Evolutionary conservation across 2,113 vertebrate species (phyloP), one percentile per base, ranked within the genome.

Genomic region (Hipposideros armiger): DNA sequence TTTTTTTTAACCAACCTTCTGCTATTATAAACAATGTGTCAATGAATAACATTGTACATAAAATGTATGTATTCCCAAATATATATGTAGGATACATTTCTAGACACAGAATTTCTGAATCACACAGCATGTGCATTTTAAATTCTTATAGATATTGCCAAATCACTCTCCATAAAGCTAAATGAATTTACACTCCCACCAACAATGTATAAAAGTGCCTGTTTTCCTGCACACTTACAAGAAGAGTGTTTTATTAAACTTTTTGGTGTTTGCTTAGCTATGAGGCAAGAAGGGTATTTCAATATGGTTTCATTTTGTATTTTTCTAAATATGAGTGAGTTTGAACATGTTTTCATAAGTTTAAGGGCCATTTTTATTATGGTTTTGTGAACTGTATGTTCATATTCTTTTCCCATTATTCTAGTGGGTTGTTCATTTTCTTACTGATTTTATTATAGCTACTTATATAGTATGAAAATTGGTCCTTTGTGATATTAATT

Each of bases 401-500:
- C 32, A 50, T 77, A 77, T 42, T 30, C 19, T 87, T 67, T 77
- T 32, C 32, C 50, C 13, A 58, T 76, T 82, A 30, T 90, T 60
- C 87, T 77, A 42, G 6, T 90, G 19, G n/a, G 13, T 54, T 90
- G 22, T 83, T 54, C 54, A 54, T 70, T 90, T 94, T 60, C 72
- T 69, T 77, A 40, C 24, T 70, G 74, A 72, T 93, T 80, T 87
- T 72, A 78, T 60, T 85, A 10, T 85, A 58, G 60, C 52, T 94
- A 32, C 56, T 26, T 78, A 42, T 72, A 28, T 80, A 60, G n/a
- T 76, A 73, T 3, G 19, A 58, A 82, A 83, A 87, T 60, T 83
- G 69, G 60, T 60, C 84, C 50, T 92, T 83, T 76, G 84, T 88
- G 30, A 76, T 87, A 69, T 45, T 87, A 91, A 36, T 45, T 88